Percentiles rank a stretch among this genome's conserved stretches.
These are phyloP conservation scores for Falco naumanni DNA, from an alignment of 2,797 vertebrate genomes.

Conservation along the genomic window DNA sequence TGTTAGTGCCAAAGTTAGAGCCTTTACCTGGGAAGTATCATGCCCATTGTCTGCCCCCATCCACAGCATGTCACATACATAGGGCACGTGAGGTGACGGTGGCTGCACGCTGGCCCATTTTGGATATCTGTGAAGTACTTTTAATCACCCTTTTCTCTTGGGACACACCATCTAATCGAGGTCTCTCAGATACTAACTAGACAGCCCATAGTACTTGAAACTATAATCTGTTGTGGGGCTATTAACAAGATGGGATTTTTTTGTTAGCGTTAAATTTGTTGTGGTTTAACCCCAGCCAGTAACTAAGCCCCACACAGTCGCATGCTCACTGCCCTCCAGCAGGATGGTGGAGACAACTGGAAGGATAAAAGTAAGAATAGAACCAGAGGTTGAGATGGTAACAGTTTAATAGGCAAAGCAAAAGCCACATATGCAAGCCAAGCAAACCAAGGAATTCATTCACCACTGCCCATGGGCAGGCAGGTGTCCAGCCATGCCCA, in stretches of 20 bases:
- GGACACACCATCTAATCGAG: not conserved
- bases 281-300: not conserved
- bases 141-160: not conserved
- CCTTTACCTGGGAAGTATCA: too few species aligned
- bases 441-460: not conserved
- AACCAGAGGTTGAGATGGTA: not conserved
- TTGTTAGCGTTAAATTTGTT: not conserved
- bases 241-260: not conserved
- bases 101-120: fast-evolving
- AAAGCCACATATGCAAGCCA: not conserved
- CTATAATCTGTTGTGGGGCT: not conserved
- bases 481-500: not conserved
- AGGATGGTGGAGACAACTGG: not conserved
- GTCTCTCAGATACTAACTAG: not conserved
- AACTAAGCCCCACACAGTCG: not conserved
- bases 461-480: not conserved
- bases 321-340: too few species aligned
- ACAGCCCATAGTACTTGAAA: not conserved
- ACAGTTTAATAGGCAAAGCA: not conserved
- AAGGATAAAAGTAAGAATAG: not conserved
- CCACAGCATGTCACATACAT: not conserved
- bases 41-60: not conserved
- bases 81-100: not conserved
- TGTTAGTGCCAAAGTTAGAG: not conserved
- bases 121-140: not conserved